A percentile compares a stretch with the other conserved stretches of the same genome.
phyloP scores from a whole-genome alignment of 2,888 invertebrate genomes.

The Idaea biselata region DNA sequence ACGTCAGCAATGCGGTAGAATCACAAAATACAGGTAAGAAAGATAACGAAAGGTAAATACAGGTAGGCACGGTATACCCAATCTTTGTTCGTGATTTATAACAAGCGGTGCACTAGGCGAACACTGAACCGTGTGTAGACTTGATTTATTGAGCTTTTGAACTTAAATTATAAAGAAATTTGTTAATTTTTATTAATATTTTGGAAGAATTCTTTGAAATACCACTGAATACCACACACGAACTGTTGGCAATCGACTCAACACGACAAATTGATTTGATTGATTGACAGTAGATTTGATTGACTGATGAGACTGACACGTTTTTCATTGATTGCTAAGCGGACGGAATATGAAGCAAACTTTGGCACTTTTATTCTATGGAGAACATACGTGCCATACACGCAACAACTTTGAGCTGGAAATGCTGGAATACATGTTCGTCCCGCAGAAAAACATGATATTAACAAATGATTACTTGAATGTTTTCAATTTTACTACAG shows the following conservation, averaged over 20 bases:
- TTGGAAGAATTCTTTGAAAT: neutral
- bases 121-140: neutral
- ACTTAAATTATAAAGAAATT: neutral
- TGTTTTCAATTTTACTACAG: too few species aligned
- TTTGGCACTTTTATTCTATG: too few species aligned
- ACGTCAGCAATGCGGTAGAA: constrained; percentile 52
- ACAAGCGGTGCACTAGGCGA: neutral
- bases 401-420: too few species aligned
- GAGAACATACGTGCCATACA: too few species aligned
- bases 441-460: too few species aligned
- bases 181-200: neutral
- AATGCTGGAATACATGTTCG: too few species aligned
- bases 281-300: neutral
- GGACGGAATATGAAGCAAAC: too few species aligned
- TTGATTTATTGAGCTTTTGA: neutral
- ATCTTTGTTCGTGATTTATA: neutral
- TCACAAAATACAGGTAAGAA: constrained; percentile 29
- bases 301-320: neutral
- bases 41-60: neutral
- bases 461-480: too few species aligned
- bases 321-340: neutral
- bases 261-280: neutral
- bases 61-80: neutral
- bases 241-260: constrained; percentile 1
- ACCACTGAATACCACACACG: neutral